phyloP scores from a whole-genome alignment of 1,140 invertebrate species.

The Pogonognathellus flavescens region DNA sequence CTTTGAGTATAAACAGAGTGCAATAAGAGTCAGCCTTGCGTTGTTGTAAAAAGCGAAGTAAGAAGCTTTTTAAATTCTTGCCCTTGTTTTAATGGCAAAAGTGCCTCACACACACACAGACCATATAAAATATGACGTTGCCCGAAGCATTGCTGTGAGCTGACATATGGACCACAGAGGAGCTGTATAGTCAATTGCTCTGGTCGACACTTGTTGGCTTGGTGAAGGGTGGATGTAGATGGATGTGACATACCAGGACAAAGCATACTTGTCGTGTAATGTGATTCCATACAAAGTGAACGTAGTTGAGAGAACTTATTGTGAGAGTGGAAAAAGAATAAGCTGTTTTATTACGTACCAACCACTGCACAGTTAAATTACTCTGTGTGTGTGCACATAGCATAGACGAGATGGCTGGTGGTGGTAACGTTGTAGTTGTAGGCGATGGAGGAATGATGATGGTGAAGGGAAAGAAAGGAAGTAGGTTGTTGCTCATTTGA shows the following conservation, averaged over 20 bases:
- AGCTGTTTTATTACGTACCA: too few relatives aligned
- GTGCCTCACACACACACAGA: not conserved
- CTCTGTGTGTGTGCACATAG: too few relatives aligned
- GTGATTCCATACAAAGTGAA: conserved; percentile 18
- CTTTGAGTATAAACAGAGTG: too few relatives aligned
- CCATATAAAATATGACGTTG: conserved; percentile 38
- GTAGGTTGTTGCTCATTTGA: conserved; percentile 48
- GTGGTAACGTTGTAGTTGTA: not conserved
- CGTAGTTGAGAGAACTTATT: not conserved
- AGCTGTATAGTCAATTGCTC: not conserved
- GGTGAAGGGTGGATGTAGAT: conserved; percentile 45
- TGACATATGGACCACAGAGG: conserved; percentile 39
- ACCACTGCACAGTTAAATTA: too few relatives aligned
- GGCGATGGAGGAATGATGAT: conserved; percentile 9
- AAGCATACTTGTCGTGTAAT: conserved; percentile 6
- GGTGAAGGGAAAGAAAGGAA: conserved; percentile 49
- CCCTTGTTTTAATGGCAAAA: conserved; percentile 42
- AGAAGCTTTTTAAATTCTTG: conserved; percentile 40
- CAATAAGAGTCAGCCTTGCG: not conserved
- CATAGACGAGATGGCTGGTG: conserved; percentile 1
- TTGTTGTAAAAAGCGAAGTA: not conserved
- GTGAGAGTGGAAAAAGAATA: not conserved
- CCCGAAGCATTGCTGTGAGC: conserved; percentile 22
- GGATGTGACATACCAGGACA: conserved; percentile 20
- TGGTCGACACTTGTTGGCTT: conserved; percentile 38